A percentile compares a stretch with the other conserved stretches of the same genome.
Conservation (phyloP, 2,797 vertebrate genomes). For the Jordanella pulchra region DNA sequence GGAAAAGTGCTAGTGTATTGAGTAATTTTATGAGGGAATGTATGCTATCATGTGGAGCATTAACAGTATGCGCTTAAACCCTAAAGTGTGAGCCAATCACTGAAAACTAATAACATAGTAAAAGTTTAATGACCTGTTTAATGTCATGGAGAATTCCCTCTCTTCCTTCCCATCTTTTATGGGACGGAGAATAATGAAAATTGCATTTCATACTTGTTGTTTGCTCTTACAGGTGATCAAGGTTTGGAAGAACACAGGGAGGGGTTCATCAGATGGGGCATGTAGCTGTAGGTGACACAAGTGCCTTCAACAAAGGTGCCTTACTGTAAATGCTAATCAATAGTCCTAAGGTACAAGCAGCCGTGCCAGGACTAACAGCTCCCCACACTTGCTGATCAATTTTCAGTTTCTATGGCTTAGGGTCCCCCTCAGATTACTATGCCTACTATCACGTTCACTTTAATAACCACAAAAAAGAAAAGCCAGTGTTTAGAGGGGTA, state of each 20-base stretch:
- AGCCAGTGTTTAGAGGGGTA: constrained; percentile 74
- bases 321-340: constrained; percentile 77
- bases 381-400: constrained; percentile 78
- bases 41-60: background rate
- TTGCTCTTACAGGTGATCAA: constrained; percentile 54
- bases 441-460: constrained; percentile 53
- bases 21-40: background rate
- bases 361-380: constrained; percentile 56
- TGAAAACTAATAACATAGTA: constrained; percentile 20
- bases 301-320: constrained; percentile 48
- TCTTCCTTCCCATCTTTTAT: constrained; percentile 35
- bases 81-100: constrained; percentile 8
- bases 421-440: constrained; percentile 59
- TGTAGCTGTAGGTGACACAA: constrained; percentile 40
- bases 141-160: constrained; percentile 41
- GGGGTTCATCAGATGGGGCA: constrained; percentile 17
- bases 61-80: constrained; percentile 21
- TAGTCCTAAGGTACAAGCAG: constrained; percentile 49
- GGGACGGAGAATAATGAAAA: constrained; percentile 55
- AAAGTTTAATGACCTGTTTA: constrained; percentile 38
- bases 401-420: constrained; percentile 81
- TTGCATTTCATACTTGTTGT: constrained; percentile 52
- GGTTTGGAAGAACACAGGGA: constrained; percentile 49
- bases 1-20: too few species aligned
- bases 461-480: constrained; percentile 78